Evolutionary conservation across 2,797 vertebrate genomes (phyloP), one percentile per base, ranked within the genome.

Genomic region (Onychomys arenicola): DNA sequence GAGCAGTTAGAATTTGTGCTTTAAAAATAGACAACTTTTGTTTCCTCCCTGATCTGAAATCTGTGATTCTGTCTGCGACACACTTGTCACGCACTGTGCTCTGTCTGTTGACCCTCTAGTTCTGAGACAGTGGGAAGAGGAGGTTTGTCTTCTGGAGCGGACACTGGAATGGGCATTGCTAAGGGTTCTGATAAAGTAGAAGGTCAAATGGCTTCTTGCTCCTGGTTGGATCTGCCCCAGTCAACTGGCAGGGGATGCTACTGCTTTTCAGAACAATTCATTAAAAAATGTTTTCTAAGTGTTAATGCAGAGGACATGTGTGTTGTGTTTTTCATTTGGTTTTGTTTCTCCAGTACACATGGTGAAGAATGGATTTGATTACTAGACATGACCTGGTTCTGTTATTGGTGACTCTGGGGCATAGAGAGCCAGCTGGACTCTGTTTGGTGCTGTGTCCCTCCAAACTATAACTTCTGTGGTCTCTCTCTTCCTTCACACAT

Each of bases 1-100:
- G 89, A 98, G 97, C 97, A 98, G 97, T 98, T 98, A 97, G 97
- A 97, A 97, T 97, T 96, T 97, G 96, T 95, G 78, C 86, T 96
- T 97, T 94, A 97, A 98, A 98, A 98, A 97, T 91, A 98, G 97
- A 93, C 95, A 94, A 90, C 84, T 94, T 95, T 97, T 91, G 73
- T 96, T 94, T 96, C 40, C 69, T 95, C 75, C 67, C 21, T 32
- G 91, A 52, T 91, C 46, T 81, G 90, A 96, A 88, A 96, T 95
- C 82, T 89, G 59, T 94, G 86, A 96, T 97, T 98, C 97, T 83
- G 96, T 83, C 97, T 85, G 97, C 96, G 95, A 98, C 96, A 98
- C 80, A 97, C 95, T 94, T 97, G 96, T 97, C 97, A 96, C 97
- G 97, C 96, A 97, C 89, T 90, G 96, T 92, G 95, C 90, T 97